A percentile compares a stretch with the other conserved stretches of the same genome.
Conservation (phyloP, 2,888 invertebrate species). For the Agrotis clavis region DNA sequence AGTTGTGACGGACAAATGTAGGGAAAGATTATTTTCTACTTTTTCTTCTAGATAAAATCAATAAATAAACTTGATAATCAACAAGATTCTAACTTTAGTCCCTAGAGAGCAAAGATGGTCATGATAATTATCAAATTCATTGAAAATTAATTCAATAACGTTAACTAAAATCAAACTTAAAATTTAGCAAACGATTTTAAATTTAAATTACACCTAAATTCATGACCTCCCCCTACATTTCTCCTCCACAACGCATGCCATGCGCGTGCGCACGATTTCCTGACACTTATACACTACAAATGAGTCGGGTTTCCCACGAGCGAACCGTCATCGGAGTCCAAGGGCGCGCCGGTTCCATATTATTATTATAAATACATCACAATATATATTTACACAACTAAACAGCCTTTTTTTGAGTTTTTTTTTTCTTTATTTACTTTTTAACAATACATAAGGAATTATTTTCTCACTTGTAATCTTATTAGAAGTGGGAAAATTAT, state of each 20-base stretch:
- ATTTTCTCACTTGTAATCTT: conserved; percentile 47
- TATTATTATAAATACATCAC: conserved; percentile 83
- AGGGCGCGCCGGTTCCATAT: conserved; percentile 81
- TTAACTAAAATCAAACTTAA: too few relatives aligned
- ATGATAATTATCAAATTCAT: not conserved
- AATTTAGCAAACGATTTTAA: too few relatives aligned
- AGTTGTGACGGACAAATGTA: conserved; percentile 27
- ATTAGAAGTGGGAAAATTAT: conserved; percentile 58
- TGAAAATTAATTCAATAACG: too few relatives aligned
- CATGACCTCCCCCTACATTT: not conserved
- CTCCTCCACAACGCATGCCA: conserved; percentile 12
- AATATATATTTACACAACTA: conserved; percentile 75
- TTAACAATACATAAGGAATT: conserved; percentile 64
- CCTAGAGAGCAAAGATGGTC: too few relatives aligned
- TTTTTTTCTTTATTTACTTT: conserved; percentile 74
- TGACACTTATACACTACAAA: conserved; percentile 72
- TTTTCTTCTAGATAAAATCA: not conserved
- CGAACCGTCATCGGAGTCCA: conserved; percentile 62
- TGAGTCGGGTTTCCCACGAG: conserved; percentile 86
- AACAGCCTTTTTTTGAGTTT: conserved; percentile 87
- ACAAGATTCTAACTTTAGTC: too few relatives aligned
- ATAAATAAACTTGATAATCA: too few relatives aligned
- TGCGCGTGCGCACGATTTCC: conserved; percentile 60
- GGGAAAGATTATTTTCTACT: not conserved
- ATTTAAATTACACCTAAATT: too few relatives aligned